A percentile compares a stretch with the other conserved stretches of the same genome.
These are phyloP conservation scores for Orthosia cruda DNA, from an alignment of 2,888 invertebrate species.

Conservation along the genomic window DNA sequence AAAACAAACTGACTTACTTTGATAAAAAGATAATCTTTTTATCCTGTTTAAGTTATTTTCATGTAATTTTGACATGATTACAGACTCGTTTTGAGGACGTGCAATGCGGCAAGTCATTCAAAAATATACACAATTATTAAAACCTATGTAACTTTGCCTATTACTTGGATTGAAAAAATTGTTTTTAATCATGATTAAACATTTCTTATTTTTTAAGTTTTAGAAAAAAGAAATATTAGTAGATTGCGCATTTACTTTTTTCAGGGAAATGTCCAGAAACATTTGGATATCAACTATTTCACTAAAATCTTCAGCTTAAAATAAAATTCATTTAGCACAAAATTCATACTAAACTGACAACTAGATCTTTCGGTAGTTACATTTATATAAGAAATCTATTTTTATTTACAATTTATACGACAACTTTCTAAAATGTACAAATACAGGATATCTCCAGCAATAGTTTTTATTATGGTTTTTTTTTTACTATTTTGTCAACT, in stretches of 20 bases:
- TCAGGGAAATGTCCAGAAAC: conserved; percentile 29
- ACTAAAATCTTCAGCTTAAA: conserved; percentile 41
- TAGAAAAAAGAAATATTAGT: conserved; percentile 2
- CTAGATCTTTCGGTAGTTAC: conserved; percentile 61
- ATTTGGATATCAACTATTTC: conserved; percentile 8
- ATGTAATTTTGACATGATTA: not conserved
- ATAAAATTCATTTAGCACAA: conserved; percentile 52
- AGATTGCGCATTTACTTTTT: not conserved
- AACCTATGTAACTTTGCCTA: not conserved
- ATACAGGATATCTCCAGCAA: conserved; percentile 49
- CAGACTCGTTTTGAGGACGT: not conserved
- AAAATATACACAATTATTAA: not conserved
- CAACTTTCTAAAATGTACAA: conserved; percentile 71
- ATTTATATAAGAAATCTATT: conserved; percentile 76
- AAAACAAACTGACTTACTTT: conserved; percentile 4
- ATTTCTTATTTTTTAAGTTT: not conserved
- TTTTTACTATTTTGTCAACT: conserved; percentile 18
- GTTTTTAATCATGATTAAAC: not conserved
- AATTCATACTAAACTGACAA: conserved; percentile 66
- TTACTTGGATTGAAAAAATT: conserved; percentile 7
- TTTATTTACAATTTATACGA: conserved; percentile 74
- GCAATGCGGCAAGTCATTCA: not conserved
- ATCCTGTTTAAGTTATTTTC: not conserved
- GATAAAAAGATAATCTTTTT: conserved; percentile 16
- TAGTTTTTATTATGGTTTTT: conserved; percentile 34